Evolutionary conservation across 2,888 invertebrate species (phyloP).

Genomic region (Acanthoscelides obtectus): DNA sequence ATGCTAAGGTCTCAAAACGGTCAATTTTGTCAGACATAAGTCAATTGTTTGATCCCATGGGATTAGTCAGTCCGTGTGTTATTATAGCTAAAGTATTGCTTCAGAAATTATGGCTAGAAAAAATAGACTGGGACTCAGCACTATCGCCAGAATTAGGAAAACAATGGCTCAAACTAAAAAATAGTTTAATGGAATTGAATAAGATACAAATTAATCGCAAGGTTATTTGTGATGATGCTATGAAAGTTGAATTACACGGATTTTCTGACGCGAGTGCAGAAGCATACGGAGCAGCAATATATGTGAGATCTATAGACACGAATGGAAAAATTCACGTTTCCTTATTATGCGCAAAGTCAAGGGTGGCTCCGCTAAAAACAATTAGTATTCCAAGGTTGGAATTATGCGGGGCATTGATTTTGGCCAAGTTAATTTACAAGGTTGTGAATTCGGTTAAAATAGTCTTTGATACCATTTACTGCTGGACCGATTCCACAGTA

Average conservation of each 20-base stretch:
- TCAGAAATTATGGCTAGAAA: slow-evolving; percentile 12
- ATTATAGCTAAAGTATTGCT: slow-evolving; percentile 13
- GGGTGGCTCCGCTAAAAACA: neutral
- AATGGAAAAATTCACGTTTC: no score
- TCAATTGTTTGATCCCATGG: slow-evolving; percentile 13
- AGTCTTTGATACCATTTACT: neutral
- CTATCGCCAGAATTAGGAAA: neutral
- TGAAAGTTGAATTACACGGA: neutral
- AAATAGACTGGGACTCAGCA: neutral
- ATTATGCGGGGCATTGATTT: neutral
- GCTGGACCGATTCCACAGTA: slow-evolving; percentile 1
- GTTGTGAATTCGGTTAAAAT: neutral
- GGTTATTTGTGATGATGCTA: slow-evolving; percentile 1
- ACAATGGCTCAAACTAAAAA: neutral
- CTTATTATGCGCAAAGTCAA: neutral
- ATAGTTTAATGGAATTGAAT: slow-evolving; percentile 1
- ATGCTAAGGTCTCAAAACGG: slow-evolving; percentile 4
- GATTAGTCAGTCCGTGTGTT: slow-evolving; percentile 11
- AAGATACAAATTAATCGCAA: slow-evolving; percentile 3
- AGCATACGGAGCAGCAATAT: neutral
- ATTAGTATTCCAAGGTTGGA: neutral
- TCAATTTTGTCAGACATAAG: slow-evolving; percentile 8
- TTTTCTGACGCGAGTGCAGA: no score
- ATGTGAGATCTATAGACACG: neutral
- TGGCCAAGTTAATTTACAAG: neutral